Evolutionary conservation across 2,888 invertebrate genomes (phyloP).

Genomic region (Bruchidius siliquastri): DNA sequence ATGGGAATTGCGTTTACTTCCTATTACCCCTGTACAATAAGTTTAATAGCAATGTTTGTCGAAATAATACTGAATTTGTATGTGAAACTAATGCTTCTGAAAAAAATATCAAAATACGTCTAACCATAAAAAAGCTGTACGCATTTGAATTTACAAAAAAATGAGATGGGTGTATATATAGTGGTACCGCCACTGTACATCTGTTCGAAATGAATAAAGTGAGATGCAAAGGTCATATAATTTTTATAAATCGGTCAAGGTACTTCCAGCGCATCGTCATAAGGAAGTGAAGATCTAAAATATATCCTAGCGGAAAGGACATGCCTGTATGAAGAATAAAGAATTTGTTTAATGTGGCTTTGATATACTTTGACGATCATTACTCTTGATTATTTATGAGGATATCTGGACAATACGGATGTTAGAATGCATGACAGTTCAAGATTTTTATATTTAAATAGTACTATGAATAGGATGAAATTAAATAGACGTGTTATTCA

Average conservation of each 20-base stretch:
- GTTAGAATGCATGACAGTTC: not conserved
- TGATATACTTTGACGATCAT: not conserved
- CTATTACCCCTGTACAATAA: too few species aligned
- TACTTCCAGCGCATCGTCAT: not conserved
- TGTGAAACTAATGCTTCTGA: too few species aligned
- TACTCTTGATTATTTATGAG: not conserved
- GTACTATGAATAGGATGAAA: too few species aligned
- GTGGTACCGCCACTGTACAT: not conserved
- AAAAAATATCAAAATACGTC: too few species aligned
- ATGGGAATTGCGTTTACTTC: too few species aligned
- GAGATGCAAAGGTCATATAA: not conserved
- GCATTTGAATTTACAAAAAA: not conserved
- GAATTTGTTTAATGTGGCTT: not conserved
- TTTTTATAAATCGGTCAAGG: not conserved
- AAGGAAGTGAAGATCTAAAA: not conserved
- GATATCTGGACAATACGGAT: not conserved
- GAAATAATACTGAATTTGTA: too few species aligned
- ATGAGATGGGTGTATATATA: too few species aligned
- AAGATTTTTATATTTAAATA: not conserved
- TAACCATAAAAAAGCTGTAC: too few species aligned
- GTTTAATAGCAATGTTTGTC: too few species aligned
- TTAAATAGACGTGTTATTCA: too few species aligned
- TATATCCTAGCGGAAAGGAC: not conserved
- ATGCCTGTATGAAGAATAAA: not conserved
- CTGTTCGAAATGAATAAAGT: not conserved